Conservation (phyloP, 2,797 vertebrate species). For the Tauraco hartlaubi region DNA sequence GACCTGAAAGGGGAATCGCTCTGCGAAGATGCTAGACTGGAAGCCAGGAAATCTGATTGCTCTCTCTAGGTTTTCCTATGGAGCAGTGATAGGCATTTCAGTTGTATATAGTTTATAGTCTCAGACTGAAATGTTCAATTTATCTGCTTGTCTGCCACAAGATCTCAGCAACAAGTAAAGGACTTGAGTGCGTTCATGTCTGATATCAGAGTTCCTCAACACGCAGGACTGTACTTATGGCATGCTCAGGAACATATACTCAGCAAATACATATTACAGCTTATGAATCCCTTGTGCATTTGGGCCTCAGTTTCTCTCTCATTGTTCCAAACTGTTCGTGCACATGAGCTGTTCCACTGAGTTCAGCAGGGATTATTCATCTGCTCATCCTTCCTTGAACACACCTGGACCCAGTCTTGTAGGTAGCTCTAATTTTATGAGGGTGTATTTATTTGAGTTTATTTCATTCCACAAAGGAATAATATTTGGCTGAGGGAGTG, state of each 20-base stretch:
- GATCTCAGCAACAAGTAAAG: background rate
- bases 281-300: background rate
- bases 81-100: background rate
- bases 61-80: background rate
- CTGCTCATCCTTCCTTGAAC: background rate
- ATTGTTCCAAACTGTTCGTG: background rate
- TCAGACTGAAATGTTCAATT: background rate
- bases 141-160: background rate
- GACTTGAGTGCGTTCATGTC: background rate
- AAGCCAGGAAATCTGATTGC: background rate
- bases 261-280: background rate
- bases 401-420: background rate
- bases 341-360: background rate
- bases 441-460: background rate
- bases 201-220: background rate
- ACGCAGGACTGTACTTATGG: background rate
- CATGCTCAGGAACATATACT: background rate
- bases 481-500: background rate
- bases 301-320: background rate
- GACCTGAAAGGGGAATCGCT: background rate
- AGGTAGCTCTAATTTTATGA: background rate
- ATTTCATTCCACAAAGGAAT: background rate
- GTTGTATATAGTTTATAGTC: background rate
- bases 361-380: background rate
- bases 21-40: accelerated